Evolutionary conservation across 2,113 vertebrate genomes (phyloP).

Genomic region (Erpornis zantholeuca): DNA sequence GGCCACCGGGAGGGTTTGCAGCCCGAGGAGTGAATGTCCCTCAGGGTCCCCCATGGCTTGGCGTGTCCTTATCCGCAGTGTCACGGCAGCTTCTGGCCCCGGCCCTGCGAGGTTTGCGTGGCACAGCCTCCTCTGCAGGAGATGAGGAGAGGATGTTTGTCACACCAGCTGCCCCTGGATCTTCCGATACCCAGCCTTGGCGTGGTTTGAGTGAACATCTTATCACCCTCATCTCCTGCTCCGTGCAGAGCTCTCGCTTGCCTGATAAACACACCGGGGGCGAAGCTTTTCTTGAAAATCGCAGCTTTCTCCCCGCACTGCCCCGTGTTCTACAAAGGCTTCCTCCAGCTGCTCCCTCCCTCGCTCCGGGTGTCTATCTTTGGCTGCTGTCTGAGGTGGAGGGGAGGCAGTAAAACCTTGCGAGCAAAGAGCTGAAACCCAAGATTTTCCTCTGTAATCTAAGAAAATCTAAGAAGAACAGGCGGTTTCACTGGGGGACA

Average conservation of each 20-base stretch:
- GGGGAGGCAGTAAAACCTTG: background rate
- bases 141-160: constrained; percentile 65
- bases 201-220: background rate
- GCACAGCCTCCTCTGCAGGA: background rate
- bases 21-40: too few species aligned
- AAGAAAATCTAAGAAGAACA: background rate
- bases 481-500: background rate
- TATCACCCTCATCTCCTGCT: constrained; percentile 26
- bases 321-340: background rate
- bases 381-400: background rate
- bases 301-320: background rate
- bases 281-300: background rate
- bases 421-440: background rate
- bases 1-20: too few species aligned
- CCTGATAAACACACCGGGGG: background rate
- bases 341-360: background rate
- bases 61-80: too few species aligned
- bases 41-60: too few species aligned
- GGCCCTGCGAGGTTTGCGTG: background rate
- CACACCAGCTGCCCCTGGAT: constrained; percentile 7
- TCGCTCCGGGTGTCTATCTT: background rate
- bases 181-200: background rate
- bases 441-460: background rate
- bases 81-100: background rate
- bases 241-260: background rate